These are phyloP conservation scores for Cyclina sinensis DNA, from an alignment of 1,140 invertebrate species.

Conservation along the genomic window DNA sequence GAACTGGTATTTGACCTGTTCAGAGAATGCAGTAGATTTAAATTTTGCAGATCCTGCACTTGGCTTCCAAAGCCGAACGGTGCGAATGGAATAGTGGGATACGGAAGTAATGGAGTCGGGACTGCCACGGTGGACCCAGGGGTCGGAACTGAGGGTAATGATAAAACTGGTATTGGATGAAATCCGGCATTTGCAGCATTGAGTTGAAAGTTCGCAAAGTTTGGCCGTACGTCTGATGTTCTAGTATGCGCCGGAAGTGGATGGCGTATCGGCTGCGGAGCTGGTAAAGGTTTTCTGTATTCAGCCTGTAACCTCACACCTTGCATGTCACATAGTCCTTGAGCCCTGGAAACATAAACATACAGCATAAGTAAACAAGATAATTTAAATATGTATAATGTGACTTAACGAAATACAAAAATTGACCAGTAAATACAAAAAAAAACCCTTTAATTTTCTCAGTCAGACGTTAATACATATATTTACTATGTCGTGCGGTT, in stretches of 20 bases:
- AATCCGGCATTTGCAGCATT: slow-evolving; percentile 37
- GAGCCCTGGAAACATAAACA: slow-evolving; percentile 37
- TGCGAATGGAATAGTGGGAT: slow-evolving; percentile 71
- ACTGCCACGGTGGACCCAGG: slow-evolving; percentile 26
- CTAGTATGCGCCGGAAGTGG: slow-evolving; percentile 61
- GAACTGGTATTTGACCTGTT: slow-evolving; percentile 64
- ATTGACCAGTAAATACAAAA: no score
- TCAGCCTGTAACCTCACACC: slow-evolving; percentile 25
- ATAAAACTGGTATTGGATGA: slow-evolving; percentile 53
- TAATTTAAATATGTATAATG: no score
- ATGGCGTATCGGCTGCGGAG: slow-evolving; percentile 45
- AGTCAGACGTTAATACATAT: no score
- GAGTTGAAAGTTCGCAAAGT: slow-evolving; percentile 5
- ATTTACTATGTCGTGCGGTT: no score
- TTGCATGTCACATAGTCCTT: slow-evolving; percentile 50
- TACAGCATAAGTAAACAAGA: no score
- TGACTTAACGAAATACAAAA: no score
- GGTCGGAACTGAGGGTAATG: slow-evolving; percentile 30
- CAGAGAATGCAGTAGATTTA: slow-evolving; percentile 70
- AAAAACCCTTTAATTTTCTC: no score
- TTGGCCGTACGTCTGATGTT: neutral
- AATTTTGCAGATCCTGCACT: slow-evolving; percentile 70
- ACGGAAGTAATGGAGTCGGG: slow-evolving; percentile 75
- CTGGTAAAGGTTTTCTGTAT: slow-evolving; percentile 47
- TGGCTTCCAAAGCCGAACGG: slow-evolving; percentile 51